Evolutionary conservation across 2,888 invertebrate species (phyloP), one percentile per base, ranked within the genome.

Genomic region (Choristoneura rosaceana): DNA sequence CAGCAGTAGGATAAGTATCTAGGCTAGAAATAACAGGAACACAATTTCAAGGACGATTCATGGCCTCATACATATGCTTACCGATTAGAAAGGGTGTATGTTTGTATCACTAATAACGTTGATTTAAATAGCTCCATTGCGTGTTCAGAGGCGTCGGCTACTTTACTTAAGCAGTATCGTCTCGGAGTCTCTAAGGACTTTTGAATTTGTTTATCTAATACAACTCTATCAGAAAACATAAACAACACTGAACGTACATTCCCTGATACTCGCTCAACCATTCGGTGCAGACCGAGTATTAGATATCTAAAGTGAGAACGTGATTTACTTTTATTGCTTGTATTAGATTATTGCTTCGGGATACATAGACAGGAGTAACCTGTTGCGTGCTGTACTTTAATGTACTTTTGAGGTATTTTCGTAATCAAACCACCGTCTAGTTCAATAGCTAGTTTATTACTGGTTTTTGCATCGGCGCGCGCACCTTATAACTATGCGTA

Each of bases 301-400:
- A 61, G 66, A 66, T 71, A 73, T 69, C 68, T 69, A 64, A 73
- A 73, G 73, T 73, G 73, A 73, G 73, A 73, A 73, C 69, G 63
- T 73, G 73, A 73, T 73, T 73, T 73, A 73, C 64, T 64, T 68
- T 73, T 64, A 73, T 73, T 69, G 64, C 55, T 73, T 69, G 73
- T 73, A 64, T 73, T 71, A 73, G 73, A 73, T 73, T 63, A 73
- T 64, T 73, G 73, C 69, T 62, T 7, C 41, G 50, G 73, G 69
- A 34, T 60, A 73, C 52, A 73, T 55, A 66, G 41, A 34, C 45
- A 67, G 62, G 52, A 63, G 66, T 52, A 55, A 45, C 71, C 52
- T 60, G 60, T 69, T 73, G 73, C 73, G 64, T 68, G 67, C 71
- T 59, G 67, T 69, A 34, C 59, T 69, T 68, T 38, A 67, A 68